These are phyloP conservation scores for Scolopax mira DNA, from an alignment of 2,113 vertebrate genomes.

Conservation along the genomic window DNA sequence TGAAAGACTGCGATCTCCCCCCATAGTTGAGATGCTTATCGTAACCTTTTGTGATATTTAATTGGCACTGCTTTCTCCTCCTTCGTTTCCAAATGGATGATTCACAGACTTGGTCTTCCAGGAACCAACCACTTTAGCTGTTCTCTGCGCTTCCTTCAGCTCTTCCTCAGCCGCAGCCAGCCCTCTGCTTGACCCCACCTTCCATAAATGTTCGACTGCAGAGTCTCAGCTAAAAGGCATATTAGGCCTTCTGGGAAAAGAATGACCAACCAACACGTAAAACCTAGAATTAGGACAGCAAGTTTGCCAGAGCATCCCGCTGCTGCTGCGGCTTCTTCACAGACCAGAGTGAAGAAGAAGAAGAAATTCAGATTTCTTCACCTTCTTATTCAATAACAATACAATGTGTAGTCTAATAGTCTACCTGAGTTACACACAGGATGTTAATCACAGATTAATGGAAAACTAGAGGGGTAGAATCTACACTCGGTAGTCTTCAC, in stretches of 20 bases:
- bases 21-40: background rate
- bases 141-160: slow-evolving; percentile 15
- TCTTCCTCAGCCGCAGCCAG: slow-evolving; percentile 20
- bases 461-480: background rate
- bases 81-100: slow-evolving; percentile 37
- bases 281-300: background rate
- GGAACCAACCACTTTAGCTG: slow-evolving; percentile 44
- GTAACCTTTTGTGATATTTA: slow-evolving; percentile 28
- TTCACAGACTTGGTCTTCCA: slow-evolving; percentile 10
- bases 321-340: background rate
- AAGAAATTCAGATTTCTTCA: background rate
- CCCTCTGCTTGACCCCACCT: slow-evolving; percentile 33
- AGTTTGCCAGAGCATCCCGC: background rate
- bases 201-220: background rate
- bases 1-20: background rate
- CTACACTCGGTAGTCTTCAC: background rate
- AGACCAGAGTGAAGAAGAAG: background rate
- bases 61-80: slow-evolving; percentile 35
- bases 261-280: background rate
- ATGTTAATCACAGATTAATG: background rate
- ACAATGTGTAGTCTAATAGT: background rate
- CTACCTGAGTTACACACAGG: background rate
- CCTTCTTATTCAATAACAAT: background rate
- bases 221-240: background rate
- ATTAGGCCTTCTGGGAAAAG: background rate